A percentile compares a stretch with the other conserved stretches of the same genome.
These are phyloP conservation scores for Hydractinia symbiolongicarpus DNA, from an alignment of 30 jellyfish, hydroid and myxozoan genomes.

Conservation along the genomic window DNA sequence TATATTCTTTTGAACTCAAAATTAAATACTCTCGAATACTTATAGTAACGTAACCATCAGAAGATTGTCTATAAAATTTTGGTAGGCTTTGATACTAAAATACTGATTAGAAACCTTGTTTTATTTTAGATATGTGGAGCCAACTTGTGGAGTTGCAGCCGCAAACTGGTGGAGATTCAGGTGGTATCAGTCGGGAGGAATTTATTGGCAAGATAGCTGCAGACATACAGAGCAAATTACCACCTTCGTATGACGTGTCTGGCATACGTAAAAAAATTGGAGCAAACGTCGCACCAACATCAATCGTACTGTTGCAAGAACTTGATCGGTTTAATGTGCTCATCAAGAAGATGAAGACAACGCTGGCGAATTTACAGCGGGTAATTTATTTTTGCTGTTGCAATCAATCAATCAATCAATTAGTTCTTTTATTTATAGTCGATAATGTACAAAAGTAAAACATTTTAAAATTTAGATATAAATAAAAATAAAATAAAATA, in stretches of 20 bases:
- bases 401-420: background rate
- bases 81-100: no score
- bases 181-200: conserved; percentile 94
- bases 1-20: no score
- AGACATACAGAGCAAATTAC: conserved; percentile 81
- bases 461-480: no score
- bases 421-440: no score
- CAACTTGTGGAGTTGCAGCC: conserved; percentile 94
- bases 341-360: conserved; percentile 66
- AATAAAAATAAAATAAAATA: no score
- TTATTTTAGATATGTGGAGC: conserved; percentile 64
- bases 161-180: conserved; percentile 89
- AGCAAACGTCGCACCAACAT: conserved; percentile 73
- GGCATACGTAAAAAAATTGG: conserved; percentile 58
- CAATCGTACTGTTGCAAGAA: conserved; percentile 89
- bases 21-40: no score
- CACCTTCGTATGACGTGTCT: conserved; percentile 65
- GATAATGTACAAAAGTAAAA: no score
- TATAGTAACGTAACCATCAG: no score
- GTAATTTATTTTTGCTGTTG: conserved; percentile 22
- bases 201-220: conserved; percentile 88
- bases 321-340: conserved; percentile 78
- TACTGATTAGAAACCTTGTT: no score
- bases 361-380: conserved; percentile 70
- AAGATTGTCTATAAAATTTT: no score